A percentile compares a stretch with the other conserved stretches of the same genome.
These are phyloP conservation scores for Cyanistes caeruleus DNA, from an alignment of 2,113 vertebrate genomes.

Conservation along the genomic window DNA sequence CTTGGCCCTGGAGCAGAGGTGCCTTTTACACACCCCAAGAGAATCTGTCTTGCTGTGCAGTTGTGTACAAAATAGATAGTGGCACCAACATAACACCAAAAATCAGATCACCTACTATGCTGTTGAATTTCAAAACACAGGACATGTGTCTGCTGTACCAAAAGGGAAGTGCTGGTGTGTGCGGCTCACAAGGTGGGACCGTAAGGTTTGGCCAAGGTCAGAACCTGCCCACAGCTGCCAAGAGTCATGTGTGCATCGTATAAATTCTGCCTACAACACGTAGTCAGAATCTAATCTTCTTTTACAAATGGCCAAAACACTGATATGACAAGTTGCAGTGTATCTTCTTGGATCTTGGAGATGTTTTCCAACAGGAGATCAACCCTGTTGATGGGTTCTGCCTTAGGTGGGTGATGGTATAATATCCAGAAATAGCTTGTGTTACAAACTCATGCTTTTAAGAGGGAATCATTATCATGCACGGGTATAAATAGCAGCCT, in stretches of 20 bases:
- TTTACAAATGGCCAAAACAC: background rate
- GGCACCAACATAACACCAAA: background rate
- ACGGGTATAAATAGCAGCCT: background rate
- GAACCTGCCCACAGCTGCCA: background rate
- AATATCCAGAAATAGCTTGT: background rate
- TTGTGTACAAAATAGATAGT: background rate
- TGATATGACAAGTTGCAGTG: background rate
- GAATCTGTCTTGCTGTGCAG: background rate
- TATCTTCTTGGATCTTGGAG: background rate
- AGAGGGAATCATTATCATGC: background rate
- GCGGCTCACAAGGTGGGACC: background rate
- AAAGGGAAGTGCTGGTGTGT: background rate
- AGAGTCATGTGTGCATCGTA: fast-evolving
- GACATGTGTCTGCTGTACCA: background rate
- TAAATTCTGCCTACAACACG: background rate
- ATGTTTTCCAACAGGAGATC: too few species aligned
- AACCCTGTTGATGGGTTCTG: background rate
- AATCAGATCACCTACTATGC: background rate
- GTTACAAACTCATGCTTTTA: background rate
- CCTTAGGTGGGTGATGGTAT: background rate
- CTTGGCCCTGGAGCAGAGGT: background rate
- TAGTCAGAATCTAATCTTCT: background rate
- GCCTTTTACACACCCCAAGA: background rate
- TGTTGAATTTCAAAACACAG: background rate
- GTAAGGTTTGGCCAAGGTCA: background rate